phyloP scores from a whole-genome alignment of 2,888 invertebrate genomes.

The Idaea dimidiata region DNA sequence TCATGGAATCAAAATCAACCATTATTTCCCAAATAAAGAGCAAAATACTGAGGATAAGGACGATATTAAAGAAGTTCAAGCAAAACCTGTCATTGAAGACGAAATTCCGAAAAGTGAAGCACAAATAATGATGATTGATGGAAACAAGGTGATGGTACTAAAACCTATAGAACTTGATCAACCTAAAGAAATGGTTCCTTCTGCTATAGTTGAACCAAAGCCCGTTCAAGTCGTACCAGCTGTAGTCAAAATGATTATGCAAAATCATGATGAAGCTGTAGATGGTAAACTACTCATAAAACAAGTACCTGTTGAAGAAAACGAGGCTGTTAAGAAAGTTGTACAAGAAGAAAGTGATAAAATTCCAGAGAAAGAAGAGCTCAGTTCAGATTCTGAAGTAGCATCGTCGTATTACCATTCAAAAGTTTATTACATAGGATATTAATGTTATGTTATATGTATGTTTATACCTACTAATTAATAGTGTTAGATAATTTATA shows the following conservation, averaged over 20 bases:
- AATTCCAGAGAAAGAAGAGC: conserved; percentile 33
- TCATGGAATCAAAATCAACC: conserved; percentile 63
- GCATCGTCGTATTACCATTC: conserved; percentile 70
- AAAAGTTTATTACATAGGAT: conserved; percentile 55
- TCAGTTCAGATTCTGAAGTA: conserved; percentile 55
- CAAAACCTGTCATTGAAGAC: conserved; percentile 11
- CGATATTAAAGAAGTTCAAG: conserved; percentile 24
- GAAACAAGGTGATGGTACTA: not conserved
- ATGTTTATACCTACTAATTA: not conserved
- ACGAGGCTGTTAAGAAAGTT: conserved; percentile 27
- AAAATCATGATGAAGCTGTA: conserved; percentile 19
- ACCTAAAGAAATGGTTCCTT: conserved; percentile 26
- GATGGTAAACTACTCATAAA: conserved; percentile 18
- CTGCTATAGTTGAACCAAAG: not conserved
- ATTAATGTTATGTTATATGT: conserved; percentile 7
- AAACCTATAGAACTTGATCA: conserved; percentile 23
- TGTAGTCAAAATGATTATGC: conserved; percentile 37
- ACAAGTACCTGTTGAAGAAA: conserved; percentile 14
- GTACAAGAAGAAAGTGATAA: conserved; percentile 29
- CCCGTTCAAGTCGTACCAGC: conserved; percentile 38
- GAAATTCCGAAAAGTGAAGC: conserved; percentile 6
- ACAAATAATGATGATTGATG: not conserved
- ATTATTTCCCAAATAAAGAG: conserved; percentile 60
- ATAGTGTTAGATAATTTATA: not conserved
- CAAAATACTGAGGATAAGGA: conserved; percentile 35